Base-by-base conservation (phyloP, 1,140 invertebrate genomes). In the Sinonovacula constricta region DNA sequence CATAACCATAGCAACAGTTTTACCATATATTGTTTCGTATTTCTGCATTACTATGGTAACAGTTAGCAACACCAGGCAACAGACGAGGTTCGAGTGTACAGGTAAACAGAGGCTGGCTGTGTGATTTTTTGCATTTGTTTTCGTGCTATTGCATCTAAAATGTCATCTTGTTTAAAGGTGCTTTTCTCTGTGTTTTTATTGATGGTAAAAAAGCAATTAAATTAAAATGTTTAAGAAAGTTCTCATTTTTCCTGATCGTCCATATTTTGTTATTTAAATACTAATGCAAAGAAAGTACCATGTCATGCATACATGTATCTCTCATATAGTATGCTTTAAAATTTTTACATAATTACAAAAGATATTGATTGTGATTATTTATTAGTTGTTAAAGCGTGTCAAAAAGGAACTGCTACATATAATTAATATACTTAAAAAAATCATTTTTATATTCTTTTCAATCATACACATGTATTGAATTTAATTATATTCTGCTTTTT, bases 31-130 rank as follows among this genome's bases (percentile, higher is more conserved):
- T n/a, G n/a, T n/a, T n/a, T n/a, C n/a, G n/a, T n/a, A n/a, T n/a
- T n/a, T n/a, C n/a, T n/a, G n/a, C n/a, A n/a, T 74, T 62, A 63
- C 59, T 62, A 63, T 74, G 59, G 60, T 65, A 65, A 65, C 71
- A 74, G 71, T n/a, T 65, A 65, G 36, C 71, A 63, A 7, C 28
- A 49, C 45, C 71, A 24, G 71, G 71, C 7, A 26, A 33, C 12
- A 59, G 71, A 26, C 39, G 71, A 31, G 71, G 71, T 45, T 18
- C 71, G 0, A 49, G 57, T 62, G 45, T 30, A n/a, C 71, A 74
- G 71, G 71, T 74, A 74, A 65, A 26, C 59, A 49, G 63, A 49
- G 39, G 71, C 62, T 65, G 71, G 63, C 70, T 65, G 33, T 12
- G 5, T 14, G 26, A 15, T 57, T 36, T 45, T n/a, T 36, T 36